Conservation (phyloP, 2,797 vertebrate species). For the Antrozous pallidus region DNA sequence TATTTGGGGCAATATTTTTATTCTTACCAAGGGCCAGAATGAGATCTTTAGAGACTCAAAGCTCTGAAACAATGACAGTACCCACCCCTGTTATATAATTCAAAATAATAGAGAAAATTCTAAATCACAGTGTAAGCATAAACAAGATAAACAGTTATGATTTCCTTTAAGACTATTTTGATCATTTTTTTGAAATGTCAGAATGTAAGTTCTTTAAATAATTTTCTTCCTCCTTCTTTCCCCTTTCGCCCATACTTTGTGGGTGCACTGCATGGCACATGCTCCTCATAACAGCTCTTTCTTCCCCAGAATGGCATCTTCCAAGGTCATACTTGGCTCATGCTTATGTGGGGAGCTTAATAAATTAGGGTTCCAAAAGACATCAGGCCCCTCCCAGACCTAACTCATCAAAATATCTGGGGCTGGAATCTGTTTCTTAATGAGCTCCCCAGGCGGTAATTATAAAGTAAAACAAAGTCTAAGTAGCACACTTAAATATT, state of each 20-base stretch:
- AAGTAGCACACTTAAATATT: not conserved
- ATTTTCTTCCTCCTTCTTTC: not conserved
- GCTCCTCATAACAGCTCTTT: not conserved
- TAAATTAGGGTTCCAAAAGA: not conserved
- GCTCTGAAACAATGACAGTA: not conserved
- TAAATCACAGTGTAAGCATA: not conserved
- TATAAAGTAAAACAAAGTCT: not conserved
- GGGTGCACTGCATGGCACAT: not conserved
- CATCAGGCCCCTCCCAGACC: not conserved
- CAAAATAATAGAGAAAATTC: not conserved
- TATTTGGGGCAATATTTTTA: not conserved
- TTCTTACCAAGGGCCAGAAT: not conserved
- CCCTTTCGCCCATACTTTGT: not conserved
- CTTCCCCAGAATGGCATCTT: not conserved
- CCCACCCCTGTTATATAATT: not conserved
- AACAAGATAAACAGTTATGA: not conserved
- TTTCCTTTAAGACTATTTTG: not conserved
- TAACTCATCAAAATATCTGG: not conserved
- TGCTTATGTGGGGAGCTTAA: not conserved
- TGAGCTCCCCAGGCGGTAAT: not conserved
- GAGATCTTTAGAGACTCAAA: not conserved
- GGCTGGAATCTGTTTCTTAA: not conserved
- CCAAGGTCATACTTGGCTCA: not conserved
- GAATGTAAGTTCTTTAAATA: not conserved
- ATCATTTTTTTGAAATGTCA: not conserved